A percentile compares a stretch with the other conserved stretches of the same genome.
These are phyloP conservation scores for Telenomus remus DNA, from an alignment of 1,140 invertebrate species.

Conservation along the genomic window DNA sequence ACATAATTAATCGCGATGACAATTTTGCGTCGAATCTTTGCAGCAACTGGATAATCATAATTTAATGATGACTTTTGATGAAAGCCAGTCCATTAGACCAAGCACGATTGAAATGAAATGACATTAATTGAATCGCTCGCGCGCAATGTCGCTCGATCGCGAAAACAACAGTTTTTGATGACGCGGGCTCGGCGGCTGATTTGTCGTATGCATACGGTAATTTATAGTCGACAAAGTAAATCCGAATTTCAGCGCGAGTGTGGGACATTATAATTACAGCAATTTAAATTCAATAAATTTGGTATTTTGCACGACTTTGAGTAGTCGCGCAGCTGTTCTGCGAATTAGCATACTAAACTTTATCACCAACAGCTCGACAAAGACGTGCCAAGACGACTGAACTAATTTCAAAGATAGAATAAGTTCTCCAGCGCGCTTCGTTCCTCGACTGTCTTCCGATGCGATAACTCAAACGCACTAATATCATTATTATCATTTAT, in stretches of 20 bases:
- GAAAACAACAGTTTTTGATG: slow-evolving; percentile 45
- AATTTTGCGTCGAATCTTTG: slow-evolving; percentile 31
- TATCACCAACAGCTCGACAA: slow-evolving; percentile 76
- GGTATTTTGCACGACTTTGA: slow-evolving; percentile 68
- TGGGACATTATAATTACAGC: slow-evolving; percentile 74
- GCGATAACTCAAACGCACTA: slow-evolving; percentile 64
- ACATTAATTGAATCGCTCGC: slow-evolving; percentile 48
- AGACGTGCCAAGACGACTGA: slow-evolving; percentile 75
- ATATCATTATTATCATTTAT: slow-evolving; percentile 65
- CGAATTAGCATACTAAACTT: slow-evolving; percentile 77
- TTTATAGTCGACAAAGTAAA: slow-evolving; percentile 49
- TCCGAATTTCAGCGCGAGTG: slow-evolving; percentile 42
- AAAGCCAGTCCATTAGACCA: slow-evolving; percentile 37
- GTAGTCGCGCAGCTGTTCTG: slow-evolving; percentile 73
- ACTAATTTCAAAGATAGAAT: slow-evolving; percentile 76
- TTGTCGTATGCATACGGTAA: slow-evolving; percentile 35
- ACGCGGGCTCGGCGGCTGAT: slow-evolving; percentile 17
- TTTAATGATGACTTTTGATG: slow-evolving; percentile 23
- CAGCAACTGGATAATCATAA: slow-evolving; percentile 39
- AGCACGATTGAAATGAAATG: slow-evolving; percentile 27
- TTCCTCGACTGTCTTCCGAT: slow-evolving; percentile 61
- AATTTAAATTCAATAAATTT: slow-evolving; percentile 77
- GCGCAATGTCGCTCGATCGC: slow-evolving; percentile 18
- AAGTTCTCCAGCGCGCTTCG: slow-evolving; percentile 69
- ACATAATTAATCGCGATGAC: slow-evolving; percentile 17